Conservation (phyloP, 35 echinoderm and acorn worm genomes). For the Acanthaster planci region DNA sequence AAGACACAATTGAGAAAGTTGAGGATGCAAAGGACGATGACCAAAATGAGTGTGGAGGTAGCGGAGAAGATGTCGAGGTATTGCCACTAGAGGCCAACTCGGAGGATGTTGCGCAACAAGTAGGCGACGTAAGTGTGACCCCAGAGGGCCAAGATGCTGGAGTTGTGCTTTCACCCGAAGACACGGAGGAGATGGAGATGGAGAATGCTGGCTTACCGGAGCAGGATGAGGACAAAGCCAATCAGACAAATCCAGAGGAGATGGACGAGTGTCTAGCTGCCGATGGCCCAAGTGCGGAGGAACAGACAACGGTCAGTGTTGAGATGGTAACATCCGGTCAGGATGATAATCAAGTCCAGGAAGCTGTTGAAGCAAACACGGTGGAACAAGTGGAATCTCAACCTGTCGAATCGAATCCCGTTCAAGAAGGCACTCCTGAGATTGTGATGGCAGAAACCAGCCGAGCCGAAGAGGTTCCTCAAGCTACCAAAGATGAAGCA, state of each 20-base stretch:
- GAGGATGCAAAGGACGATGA: neutral
- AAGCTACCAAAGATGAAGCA: neutral
- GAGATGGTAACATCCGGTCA: too few relatives aligned
- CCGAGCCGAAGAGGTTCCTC: neutral
- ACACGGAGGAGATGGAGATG: too few relatives aligned
- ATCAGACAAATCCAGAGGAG: conserved; percentile 37
- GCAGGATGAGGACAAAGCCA: conserved; percentile 4
- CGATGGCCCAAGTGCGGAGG: too few relatives aligned
- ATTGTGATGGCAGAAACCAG: neutral
- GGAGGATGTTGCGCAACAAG: neutral
- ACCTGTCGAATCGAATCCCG: neutral
- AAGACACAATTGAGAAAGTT: neutral
- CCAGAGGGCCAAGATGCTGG: too few relatives aligned
- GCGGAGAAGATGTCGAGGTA: neutral
- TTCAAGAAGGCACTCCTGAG: neutral
- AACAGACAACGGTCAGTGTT: too few relatives aligned
- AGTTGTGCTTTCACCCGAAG: too few relatives aligned
- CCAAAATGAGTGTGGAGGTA: neutral
- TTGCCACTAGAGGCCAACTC: neutral
- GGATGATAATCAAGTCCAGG: too few relatives aligned
- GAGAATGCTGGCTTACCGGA: too few relatives aligned
- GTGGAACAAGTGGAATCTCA: neutral
- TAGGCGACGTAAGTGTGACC: neutral
- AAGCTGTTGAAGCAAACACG: too few relatives aligned
- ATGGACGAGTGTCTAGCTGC: neutral